A percentile compares a stretch with the other conserved stretches of the same genome.
Conservation (phyloP, 2,113 vertebrate genomes). For the Ailurus styani region DNA sequence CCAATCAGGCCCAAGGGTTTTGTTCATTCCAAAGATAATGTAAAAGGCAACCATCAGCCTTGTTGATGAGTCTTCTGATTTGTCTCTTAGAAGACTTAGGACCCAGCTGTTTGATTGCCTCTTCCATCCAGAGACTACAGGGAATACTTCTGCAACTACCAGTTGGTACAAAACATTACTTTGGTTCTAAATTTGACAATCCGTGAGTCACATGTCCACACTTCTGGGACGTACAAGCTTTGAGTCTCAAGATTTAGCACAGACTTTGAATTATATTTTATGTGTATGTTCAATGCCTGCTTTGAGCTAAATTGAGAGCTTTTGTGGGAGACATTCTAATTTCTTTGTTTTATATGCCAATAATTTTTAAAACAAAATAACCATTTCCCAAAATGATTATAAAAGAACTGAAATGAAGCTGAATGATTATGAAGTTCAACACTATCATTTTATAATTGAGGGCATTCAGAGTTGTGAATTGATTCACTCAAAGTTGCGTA, state of each 20-base stretch:
- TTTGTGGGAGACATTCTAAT: not conserved
- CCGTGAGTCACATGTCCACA: not conserved
- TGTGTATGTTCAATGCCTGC: not conserved
- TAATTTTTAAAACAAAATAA: not conserved
- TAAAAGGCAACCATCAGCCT: constrained; percentile 23
- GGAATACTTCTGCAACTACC: not conserved
- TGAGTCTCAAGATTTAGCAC: not conserved
- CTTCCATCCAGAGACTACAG: not conserved
- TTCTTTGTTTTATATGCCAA: not conserved
- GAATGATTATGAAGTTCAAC: not conserved
- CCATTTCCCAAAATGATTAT: not conserved
- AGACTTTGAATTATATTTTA: constrained; percentile 4
- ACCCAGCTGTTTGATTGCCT: constrained; percentile 18
- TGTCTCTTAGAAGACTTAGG: constrained; percentile 44
- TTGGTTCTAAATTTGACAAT: constrained; percentile 1
- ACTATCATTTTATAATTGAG: not conserved
- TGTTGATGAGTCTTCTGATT: constrained; percentile 4
- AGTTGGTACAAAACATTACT: constrained; percentile 22
- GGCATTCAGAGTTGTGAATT: not conserved
- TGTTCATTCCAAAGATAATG: constrained; percentile 35
- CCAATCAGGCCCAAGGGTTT: constrained; percentile 24
- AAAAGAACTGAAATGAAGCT: constrained; percentile 4
- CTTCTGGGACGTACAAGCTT: not conserved
- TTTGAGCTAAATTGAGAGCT: not conserved
- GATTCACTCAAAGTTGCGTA: not conserved